Base-by-base conservation (phyloP, 2,113 vertebrate genomes). In the Tetrao urogallus region DNA sequence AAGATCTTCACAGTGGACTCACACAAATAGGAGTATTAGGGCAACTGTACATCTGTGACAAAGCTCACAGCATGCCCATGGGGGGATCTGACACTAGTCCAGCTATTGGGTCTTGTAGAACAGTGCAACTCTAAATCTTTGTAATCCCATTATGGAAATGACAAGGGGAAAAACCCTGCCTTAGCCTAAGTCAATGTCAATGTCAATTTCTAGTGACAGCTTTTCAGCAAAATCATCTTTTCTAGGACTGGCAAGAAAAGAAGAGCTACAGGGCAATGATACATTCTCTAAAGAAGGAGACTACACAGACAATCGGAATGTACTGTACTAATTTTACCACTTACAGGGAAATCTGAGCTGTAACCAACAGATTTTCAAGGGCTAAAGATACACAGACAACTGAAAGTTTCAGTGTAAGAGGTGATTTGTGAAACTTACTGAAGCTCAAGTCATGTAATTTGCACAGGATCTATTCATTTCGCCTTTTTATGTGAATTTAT, bases 311-410 rank as follows among this genome's bases (percentile, higher is more conserved):
- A 76, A 45, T 25, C 1, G 3, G 63, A 71, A 93, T 6, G 69
- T 40, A 67, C 61, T 81, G 50, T 56, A 28, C 61, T 83, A n/a
- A 76, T 86, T 91, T 75, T 92, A 57, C 64, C 43, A 30, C 72
- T 92, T 83, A 64, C 24, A 65, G 69, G 43, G 86, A 97, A 96
- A 94, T 63, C 34, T 78, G 78, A 97, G 69, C 65, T 82, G 74
- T 47, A 90, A 85, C 61, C 78, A 56, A 92, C 86, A 63, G 17
- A 67, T 83, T 89, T 94, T 86, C 75, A 90, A 87, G 87, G 75
- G 65, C 78, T 89, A 82, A 93, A 93, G 93, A 82, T 79, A 58
- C 30, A 69, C 2, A 0, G 11, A 86, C 42, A 89, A 36, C 25
- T 42, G 24, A 45, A 86, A 91, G 50, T 61, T 83, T 64, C 61